Base-by-base conservation (phyloP, 1,140 invertebrate species). In the Parapsyche elsis region DNA sequence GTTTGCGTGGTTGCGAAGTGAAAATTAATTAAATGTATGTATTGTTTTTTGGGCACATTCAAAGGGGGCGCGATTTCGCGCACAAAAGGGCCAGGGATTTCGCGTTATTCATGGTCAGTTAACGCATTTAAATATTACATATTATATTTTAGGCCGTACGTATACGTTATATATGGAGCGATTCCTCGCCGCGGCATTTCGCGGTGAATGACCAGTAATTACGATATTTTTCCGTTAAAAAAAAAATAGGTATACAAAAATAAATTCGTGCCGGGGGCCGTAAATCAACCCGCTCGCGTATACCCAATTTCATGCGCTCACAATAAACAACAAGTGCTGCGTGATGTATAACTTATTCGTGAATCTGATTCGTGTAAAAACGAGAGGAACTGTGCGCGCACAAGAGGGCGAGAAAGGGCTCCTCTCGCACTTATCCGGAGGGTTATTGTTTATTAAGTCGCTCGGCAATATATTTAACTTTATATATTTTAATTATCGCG, bases 311-410 rank as follows among this genome's bases (percentile, higher is more conserved):
- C 67, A 38, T 46, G 45, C 73, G 21, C 44, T 53, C 30, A 71
- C 70, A 71, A 71, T 71, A 57, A 75, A 75, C 73, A 24, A 24
- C 19, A 75, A 57, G 45, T 75, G 26, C 24, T 16, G 70, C 70
- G 24, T 75, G 73, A 75, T 75, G 49, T 75, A 75, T 30, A 75
- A 75, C 73, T 75, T 57, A 75, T 46, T 75, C 73, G 49, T n/a
- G 73, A 57, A 75, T 75, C 73, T 21, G 73, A 53, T 71, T 23
- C 26, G 21, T 75, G 73, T 57, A 73, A 73, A 75, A 75, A 57
- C 44, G 23, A 46, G 49, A 67, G 30, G 64, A 24, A 24, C n/a
- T 26, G n/a, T 24, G 19, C 4, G 21, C 45, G 9, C 30, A 30
- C 14, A 44, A 30, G 24, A 26, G 64, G 14, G 23, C 64, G 23